phyloP scores from a whole-genome alignment of 53 echinoderm and acorn worm species.

The Patiria pectinifera region DNA sequence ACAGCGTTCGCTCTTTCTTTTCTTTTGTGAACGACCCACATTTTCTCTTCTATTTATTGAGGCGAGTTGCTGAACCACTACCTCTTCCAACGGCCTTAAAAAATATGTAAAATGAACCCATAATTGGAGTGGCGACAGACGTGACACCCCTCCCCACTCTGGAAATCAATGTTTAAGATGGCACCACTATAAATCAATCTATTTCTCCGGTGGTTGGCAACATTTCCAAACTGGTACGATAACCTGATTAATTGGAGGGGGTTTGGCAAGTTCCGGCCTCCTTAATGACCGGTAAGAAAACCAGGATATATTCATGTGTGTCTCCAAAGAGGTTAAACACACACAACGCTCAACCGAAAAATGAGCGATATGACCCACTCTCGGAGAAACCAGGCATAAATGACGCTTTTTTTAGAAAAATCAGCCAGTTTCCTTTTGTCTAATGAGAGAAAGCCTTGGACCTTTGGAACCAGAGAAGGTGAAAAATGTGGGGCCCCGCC shows the following conservation, averaged over 20 bases:
- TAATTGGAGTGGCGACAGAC: neutral
- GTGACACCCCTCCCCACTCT: neutral
- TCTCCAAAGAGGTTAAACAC: conserved; percentile 31
- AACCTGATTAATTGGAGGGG: neutral
- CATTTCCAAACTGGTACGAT: neutral
- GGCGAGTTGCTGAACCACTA: too few species aligned
- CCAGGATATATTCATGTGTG: conserved; percentile 25
- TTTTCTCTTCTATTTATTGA: too few species aligned
- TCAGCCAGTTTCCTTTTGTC: conserved; percentile 20
- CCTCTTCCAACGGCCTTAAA: neutral
- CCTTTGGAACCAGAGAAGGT: conserved; percentile 42
- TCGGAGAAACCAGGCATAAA: conserved; percentile 26
- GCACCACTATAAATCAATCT: neutral
- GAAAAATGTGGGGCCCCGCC: conserved; percentile 46
- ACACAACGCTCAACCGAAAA: neutral
- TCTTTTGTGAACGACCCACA: too few species aligned
- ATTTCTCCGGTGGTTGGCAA: neutral
- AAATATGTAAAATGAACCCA: neutral
- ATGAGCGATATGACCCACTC: neutral
- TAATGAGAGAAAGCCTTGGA: conserved; percentile 15
- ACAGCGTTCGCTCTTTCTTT: too few species aligned
- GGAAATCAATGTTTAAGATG: neutral
- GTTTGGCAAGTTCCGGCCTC: neutral
- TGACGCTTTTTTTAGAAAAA: neutral
- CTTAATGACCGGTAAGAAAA: neutral